Evolutionary conservation across 2,113 vertebrate species (phyloP).

Genomic region (Chaenocephalus aceratus): DNA sequence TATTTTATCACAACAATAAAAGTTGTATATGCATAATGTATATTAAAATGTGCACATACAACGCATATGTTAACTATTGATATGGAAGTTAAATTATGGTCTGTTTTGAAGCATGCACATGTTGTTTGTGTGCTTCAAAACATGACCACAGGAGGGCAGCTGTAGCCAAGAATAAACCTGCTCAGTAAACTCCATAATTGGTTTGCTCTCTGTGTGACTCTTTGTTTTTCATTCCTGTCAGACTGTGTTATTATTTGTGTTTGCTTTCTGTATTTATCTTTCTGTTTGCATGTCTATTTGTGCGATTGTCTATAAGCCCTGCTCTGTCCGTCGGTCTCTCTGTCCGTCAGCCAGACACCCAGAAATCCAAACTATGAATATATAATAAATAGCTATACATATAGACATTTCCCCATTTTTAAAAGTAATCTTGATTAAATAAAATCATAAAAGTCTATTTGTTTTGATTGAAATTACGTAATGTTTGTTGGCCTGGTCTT

Average conservation of each 20-base stretch:
- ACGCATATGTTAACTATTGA: background rate
- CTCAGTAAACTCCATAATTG: background rate
- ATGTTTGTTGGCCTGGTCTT: background rate
- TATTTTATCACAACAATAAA: background rate
- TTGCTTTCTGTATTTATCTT: background rate
- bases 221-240: background rate
- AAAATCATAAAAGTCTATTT: background rate
- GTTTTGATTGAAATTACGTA: background rate
- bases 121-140: background rate
- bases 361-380: background rate
- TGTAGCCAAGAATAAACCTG: conserved; percentile 9
- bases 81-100: background rate
- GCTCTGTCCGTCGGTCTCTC: background rate
- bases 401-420: background rate
- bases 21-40: background rate
- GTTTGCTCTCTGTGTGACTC: background rate
- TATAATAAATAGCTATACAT: background rate
- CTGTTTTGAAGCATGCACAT: background rate
- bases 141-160: conserved; percentile 58
- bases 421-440: background rate
- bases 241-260: background rate
- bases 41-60: background rate
- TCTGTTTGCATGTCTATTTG: background rate
- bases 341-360: background rate
- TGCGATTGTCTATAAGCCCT: too few species aligned